A percentile compares a stretch with the other conserved stretches of the same genome.
Conservation (phyloP, 2,888 invertebrate genomes). For the Apamea anceps region DNA sequence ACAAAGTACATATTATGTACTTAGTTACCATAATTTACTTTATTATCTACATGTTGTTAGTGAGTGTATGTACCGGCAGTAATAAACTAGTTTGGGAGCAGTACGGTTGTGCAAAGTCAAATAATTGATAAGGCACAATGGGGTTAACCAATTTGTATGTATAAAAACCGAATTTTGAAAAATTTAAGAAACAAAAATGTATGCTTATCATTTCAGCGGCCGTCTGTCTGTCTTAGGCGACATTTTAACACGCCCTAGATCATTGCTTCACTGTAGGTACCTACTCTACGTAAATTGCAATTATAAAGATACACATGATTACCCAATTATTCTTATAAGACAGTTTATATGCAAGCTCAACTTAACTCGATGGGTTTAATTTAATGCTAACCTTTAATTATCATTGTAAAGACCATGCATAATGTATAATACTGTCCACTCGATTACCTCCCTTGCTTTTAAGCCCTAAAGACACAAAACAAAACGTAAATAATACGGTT, state of each 20-base stretch:
- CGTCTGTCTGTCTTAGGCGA: neutral
- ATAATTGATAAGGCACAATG: too few relatives aligned
- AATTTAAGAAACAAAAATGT: neutral
- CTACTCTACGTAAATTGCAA: neutral
- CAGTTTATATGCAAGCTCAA: neutral
- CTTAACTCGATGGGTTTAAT: neutral
- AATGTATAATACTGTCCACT: neutral
- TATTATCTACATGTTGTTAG: neutral
- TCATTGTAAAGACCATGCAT: constrained; percentile 9
- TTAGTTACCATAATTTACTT: too few relatives aligned
- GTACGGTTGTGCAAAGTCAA: neutral
- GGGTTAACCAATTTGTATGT: too few relatives aligned
- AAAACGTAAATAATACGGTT: constrained; percentile 60
- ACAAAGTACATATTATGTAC: too few relatives aligned
- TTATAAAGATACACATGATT: neutral
- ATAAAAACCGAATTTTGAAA: too few relatives aligned
- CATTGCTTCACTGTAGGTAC: neutral
- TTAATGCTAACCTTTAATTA: neutral
- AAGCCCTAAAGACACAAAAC: constrained; percentile 47
- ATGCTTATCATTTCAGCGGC: neutral
- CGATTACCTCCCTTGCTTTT: constrained; percentile 11
- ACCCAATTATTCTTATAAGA: neutral
- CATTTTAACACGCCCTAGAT: neutral
- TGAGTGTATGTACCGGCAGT: neutral
- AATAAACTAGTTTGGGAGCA: neutral